These are phyloP conservation scores for Meghimatium bilineatum DNA, from an alignment of 2,888 invertebrate genomes.

Conservation along the genomic window DNA sequence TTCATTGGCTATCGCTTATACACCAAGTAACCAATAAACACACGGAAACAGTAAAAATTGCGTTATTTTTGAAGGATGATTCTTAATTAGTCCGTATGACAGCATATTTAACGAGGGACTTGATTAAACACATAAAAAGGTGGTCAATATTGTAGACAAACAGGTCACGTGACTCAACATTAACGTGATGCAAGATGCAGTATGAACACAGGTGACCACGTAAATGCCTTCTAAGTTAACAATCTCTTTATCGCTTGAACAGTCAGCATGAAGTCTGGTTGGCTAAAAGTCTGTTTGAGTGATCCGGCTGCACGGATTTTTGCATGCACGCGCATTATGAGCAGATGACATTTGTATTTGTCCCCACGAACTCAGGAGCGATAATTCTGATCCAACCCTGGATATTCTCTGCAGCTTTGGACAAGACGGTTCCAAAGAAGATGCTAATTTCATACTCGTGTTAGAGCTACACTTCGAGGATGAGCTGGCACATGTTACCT, in stretches of 20 bases:
- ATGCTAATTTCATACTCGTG: slow-evolving; percentile 22
- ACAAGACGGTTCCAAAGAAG: not conserved
- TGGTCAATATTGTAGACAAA: slow-evolving; percentile 11
- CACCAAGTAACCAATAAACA: too few relatives aligned
- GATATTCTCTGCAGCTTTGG: slow-evolving; percentile 9
- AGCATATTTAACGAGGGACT: too few relatives aligned
- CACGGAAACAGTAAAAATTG: too few relatives aligned
- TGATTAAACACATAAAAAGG: not conserved
- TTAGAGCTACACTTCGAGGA: not conserved
- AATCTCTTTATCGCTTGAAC: not conserved
- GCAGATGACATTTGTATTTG: slow-evolving; percentile 14
- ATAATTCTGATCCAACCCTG: slow-evolving; percentile 16
- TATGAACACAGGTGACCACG: slow-evolving; percentile 26
- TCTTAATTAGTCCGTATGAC: too few relatives aligned
- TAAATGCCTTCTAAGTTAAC: not conserved
- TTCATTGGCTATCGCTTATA: too few relatives aligned
- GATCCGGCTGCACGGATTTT: not conserved
- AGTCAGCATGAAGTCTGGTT: slow-evolving; percentile 6
- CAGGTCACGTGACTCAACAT: not conserved
- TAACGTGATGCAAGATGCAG: not conserved
- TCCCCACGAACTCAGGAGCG: not conserved
- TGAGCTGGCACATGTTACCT: not conserved
- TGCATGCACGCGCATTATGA: not conserved
- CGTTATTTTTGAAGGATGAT: too few relatives aligned
- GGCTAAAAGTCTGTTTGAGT: not conserved